Evolutionary conservation across 1,140 invertebrate species (phyloP).

Genomic region (Bradysia coprophila): DNA sequence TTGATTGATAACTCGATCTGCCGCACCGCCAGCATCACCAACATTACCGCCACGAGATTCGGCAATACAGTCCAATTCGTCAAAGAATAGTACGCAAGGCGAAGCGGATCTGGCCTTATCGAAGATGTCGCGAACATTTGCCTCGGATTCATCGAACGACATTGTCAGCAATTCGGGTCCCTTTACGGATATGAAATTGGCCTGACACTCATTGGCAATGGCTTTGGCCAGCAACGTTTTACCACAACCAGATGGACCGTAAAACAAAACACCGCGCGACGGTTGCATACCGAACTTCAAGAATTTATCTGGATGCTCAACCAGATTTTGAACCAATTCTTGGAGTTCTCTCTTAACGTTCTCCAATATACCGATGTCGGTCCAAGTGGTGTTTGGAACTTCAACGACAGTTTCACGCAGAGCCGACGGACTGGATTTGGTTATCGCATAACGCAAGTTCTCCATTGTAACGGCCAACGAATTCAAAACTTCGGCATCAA

Average conservation of each 20-base stretch:
- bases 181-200: conserved; percentile 99
- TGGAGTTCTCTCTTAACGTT: conserved; percentile 95
- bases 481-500: conserved; percentile 95
- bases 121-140: conserved; percentile 98
- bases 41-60: conserved; percentile 94
- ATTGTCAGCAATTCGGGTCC: conserved; percentile 97
- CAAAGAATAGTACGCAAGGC: conserved; percentile 98
- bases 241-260: conserved; percentile 80
- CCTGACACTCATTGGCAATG: conserved; percentile 99
- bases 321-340: conserved; percentile 95
- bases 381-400: conserved; percentile 94
- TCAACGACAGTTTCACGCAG: conserved; percentile 96
- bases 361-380: conserved; percentile 93
- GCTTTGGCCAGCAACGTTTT: conserved; percentile 98
- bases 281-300: conserved; percentile 99
- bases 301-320: conserved; percentile 99
- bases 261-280: conserved; percentile 94
- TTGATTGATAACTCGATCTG: conserved; percentile 98
- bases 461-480: conserved; percentile 98
- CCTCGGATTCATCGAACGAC: conserved; percentile 99
- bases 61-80: conserved; percentile 98
- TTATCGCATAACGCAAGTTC: conserved; percentile 98
- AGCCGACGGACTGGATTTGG: conserved; percentile 94
- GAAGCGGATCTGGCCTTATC: conserved; percentile 99
- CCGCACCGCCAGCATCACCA: conserved; percentile 95